Evolutionary conservation across 2,113 vertebrate genomes (phyloP).

Genomic region (Apodemus speciosus): DNA sequence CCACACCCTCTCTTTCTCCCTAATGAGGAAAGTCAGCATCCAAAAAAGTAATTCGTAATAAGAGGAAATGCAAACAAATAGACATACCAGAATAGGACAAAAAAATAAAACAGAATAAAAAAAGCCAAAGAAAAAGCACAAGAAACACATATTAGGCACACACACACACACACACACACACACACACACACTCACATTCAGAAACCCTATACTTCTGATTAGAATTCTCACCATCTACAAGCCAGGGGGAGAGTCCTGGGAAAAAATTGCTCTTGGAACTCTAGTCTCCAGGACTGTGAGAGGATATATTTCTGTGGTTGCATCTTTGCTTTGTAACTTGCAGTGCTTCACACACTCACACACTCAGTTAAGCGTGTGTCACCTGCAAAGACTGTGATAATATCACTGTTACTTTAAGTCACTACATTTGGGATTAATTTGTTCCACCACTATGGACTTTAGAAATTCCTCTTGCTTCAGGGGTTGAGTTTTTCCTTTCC

Average conservation of each 20-base stretch:
- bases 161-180: not conserved
- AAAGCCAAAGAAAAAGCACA: not conserved
- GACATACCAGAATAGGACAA: not conserved
- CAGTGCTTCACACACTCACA: not conserved
- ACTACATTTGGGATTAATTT: not conserved
- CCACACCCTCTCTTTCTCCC: not conserved
- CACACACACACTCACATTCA: not conserved
- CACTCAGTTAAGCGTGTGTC: not conserved
- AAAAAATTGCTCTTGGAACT: conserved; percentile 17
- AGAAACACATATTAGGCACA: not conserved
- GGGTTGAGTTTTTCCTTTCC: not conserved
- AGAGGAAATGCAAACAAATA: not conserved
- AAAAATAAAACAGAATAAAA: not conserved
- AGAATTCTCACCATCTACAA: not conserved
- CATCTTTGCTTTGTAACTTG: not conserved
- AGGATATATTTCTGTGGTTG: not conserved
- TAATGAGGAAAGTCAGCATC: not conserved
- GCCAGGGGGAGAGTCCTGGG: not conserved
- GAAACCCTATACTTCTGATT: not conserved
- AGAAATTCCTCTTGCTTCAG: not conserved
- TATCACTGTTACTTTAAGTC: not conserved
- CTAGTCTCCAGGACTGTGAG: not conserved
- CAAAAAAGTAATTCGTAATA: not conserved
- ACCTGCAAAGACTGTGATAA: not conserved
- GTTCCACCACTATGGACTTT: not conserved